phyloP scores from a whole-genome alignment of 2,888 invertebrate genomes.

The Conchocele bisecta region DNA sequence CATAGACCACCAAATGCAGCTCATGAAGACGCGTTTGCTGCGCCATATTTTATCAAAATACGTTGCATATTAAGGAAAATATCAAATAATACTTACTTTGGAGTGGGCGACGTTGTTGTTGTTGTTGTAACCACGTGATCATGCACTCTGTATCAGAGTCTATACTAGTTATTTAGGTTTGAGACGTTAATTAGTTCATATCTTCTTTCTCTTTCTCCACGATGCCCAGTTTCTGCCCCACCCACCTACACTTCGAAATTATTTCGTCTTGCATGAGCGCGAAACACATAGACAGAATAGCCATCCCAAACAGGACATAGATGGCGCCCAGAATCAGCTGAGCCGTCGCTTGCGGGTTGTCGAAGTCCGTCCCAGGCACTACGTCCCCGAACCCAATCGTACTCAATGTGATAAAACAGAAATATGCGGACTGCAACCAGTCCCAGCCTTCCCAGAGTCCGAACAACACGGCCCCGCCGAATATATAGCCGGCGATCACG shows the following conservation, averaged over 20 bases:
- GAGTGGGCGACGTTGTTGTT: too few relatives aligned
- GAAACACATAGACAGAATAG: slow-evolving; percentile 83
- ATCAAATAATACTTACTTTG: too few relatives aligned
- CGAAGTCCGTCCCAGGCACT: slow-evolving; percentile 78
- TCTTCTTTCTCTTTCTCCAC: slow-evolving; percentile 73
- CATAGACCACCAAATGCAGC: too few relatives aligned
- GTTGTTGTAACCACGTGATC: too few relatives aligned
- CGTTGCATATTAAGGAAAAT: too few relatives aligned
- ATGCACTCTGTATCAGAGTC: too few relatives aligned
- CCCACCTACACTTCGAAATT: slow-evolving; percentile 81
- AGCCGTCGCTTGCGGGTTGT: slow-evolving; percentile 74
- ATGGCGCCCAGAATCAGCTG: slow-evolving; percentile 79
- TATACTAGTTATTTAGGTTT: too few relatives aligned
- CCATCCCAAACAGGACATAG: slow-evolving; percentile 82
- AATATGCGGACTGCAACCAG: slow-evolving; percentile 80
- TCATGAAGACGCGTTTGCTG: too few relatives aligned
- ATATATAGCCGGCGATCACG: slow-evolving; percentile 81
- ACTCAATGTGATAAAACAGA: slow-evolving; percentile 82
- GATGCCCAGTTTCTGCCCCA: slow-evolving; percentile 80
- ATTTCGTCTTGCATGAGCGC: slow-evolving; percentile 83
- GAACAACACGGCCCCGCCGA: slow-evolving; percentile 81
- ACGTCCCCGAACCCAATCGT: slow-evolving; percentile 83
- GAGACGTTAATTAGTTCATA: too few relatives aligned
- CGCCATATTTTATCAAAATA: too few relatives aligned
- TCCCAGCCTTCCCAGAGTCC: slow-evolving; percentile 82